A percentile compares a stretch with the other conserved stretches of the same genome.
phyloP scores from a whole-genome alignment of 2,888 invertebrate species.

The Hedychridium roseum region DNA sequence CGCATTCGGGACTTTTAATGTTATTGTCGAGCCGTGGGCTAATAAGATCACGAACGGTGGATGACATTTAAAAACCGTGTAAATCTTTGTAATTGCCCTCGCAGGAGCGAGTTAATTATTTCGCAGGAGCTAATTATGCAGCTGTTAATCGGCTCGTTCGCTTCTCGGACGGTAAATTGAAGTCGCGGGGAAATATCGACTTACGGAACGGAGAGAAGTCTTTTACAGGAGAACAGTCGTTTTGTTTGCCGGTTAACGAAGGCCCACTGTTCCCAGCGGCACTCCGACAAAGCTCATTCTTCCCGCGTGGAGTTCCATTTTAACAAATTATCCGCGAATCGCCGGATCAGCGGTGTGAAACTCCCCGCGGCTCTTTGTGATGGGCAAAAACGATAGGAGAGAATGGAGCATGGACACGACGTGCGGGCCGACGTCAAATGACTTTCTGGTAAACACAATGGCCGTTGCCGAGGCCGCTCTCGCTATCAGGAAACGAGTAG shows the following conservation, averaged over 20 bases:
- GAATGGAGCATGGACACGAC: slow-evolving; percentile 1
- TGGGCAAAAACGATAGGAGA: slow-evolving; percentile 9
- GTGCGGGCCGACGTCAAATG: slow-evolving; percentile 16
- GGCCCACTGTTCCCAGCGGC: neutral
- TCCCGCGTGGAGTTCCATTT: neutral
- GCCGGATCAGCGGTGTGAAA: too few species aligned
- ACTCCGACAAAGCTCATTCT: neutral
- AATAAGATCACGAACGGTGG: too few species aligned
- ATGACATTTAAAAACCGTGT: too few species aligned
- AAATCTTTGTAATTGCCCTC: too few species aligned
- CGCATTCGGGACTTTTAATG: too few species aligned
- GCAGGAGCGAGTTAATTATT: too few species aligned
- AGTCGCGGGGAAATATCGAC: too few species aligned
- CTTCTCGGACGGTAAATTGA: too few species aligned
- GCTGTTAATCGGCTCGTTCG: too few species aligned
- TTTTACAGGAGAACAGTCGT: slow-evolving; percentile 10
- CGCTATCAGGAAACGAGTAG: slow-evolving; percentile 9
- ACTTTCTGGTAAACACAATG: slow-evolving; percentile 18
- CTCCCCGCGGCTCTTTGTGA: too few species aligned
- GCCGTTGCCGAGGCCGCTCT: slow-evolving; percentile 1
- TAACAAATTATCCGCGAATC: neutral
- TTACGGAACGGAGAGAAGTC: slow-evolving; percentile 25
- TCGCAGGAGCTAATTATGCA: too few species aligned
- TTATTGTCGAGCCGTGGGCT: too few species aligned
- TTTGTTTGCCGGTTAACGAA: neutral